Evolutionary conservation across 2,888 invertebrate genomes (phyloP).

Genomic region (Tenthredo livida): DNA sequence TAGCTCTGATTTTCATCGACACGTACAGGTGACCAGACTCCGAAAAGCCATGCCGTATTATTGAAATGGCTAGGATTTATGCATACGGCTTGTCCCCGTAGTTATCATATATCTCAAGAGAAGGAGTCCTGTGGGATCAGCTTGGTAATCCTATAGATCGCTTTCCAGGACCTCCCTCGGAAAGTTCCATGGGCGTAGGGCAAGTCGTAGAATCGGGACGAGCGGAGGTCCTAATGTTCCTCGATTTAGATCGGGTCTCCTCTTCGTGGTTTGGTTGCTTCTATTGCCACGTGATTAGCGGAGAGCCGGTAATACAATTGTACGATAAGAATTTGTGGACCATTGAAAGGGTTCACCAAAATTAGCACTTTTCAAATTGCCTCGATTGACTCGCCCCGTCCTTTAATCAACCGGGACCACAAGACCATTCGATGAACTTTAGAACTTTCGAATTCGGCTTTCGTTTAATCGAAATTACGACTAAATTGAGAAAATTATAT

Average conservation of each 20-base stretch:
- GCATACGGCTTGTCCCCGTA: constrained; percentile 48
- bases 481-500: not conserved
- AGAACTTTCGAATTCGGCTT: no score
- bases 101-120: constrained; percentile 49
- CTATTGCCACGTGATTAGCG: constrained; percentile 32
- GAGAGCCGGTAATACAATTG: constrained; percentile 23
- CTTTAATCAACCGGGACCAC: not conserved
- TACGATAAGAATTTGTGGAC: constrained; percentile 40
- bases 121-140: constrained; percentile 43
- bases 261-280: constrained; percentile 7
- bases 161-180: constrained; percentile 31
- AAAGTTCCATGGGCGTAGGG: constrained; percentile 37
- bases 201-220: constrained; percentile 17
- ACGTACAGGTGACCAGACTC: constrained; percentile 34
- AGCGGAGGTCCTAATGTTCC: constrained; percentile 29
- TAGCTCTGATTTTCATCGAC: constrained; percentile 9
- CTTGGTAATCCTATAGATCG: constrained; percentile 51
- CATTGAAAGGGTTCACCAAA: constrained; percentile 13
- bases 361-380: constrained; percentile 27
- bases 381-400: not conserved
- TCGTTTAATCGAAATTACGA: not conserved
- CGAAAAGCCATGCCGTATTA: constrained; percentile 38
- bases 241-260: constrained; percentile 38
- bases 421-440: not conserved
- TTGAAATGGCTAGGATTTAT: constrained; percentile 50